These are phyloP conservation scores for Calliphora vicina DNA, from an alignment of 1,140 invertebrate species.

Conservation along the genomic window DNA sequence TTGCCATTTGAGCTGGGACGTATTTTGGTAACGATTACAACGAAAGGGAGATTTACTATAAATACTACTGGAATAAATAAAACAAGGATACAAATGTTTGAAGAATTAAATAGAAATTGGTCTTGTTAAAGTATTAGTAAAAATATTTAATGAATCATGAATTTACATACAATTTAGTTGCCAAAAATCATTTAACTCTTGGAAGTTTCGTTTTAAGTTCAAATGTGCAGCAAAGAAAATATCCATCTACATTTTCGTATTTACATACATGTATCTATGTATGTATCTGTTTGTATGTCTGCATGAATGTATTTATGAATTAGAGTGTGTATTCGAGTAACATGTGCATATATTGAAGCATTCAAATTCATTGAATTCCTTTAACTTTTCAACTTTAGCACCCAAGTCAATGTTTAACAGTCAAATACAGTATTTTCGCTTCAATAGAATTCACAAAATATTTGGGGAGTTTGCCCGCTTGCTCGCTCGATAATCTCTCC, in stretches of 20 bases:
- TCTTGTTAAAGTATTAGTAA: neutral
- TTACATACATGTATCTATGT: conserved; percentile 18
- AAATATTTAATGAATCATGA: neutral
- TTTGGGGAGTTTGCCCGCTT: neutral
- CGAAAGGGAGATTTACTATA: no score
- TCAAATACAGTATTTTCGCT: neutral
- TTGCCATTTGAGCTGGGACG: conserved; percentile 42
- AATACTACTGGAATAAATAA: no score
- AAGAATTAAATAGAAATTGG: no score
- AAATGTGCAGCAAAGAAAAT: neutral
- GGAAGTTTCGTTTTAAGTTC: neutral
- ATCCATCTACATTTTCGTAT: neutral
- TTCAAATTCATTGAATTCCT: conserved; percentile 16
- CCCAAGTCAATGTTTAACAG: neutral
- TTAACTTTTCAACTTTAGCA: conserved; percentile 13
- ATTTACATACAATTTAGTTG: neutral
- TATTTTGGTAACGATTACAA: no score
- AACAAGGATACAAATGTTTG: no score
- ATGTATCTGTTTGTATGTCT: no score
- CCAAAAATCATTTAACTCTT: neutral
- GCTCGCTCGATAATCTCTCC: neutral
- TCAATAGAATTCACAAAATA: neutral
- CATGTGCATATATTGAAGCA: neutral
- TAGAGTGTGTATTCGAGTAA: neutral
- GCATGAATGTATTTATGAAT: neutral